A percentile compares a stretch with the other conserved stretches of the same genome.
Conservation (phyloP, 2,797 vertebrate genomes). For the Rhinella marina region DNA sequence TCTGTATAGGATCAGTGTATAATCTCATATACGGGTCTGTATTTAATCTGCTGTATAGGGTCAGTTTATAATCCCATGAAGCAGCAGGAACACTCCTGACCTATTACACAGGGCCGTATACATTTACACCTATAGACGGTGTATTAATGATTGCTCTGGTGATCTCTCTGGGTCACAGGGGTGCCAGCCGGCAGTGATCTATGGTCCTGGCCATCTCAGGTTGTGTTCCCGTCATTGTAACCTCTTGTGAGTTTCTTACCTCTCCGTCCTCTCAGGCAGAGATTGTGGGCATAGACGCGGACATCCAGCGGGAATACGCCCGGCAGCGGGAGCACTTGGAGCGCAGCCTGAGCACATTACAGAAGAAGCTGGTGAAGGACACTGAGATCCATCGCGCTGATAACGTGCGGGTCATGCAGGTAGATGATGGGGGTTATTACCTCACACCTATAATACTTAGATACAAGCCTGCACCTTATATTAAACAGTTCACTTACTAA, state of each 20-base stretch:
- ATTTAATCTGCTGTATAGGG: background rate
- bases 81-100: too few species aligned
- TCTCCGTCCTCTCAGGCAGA: slow-evolving; percentile 75
- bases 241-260: background rate
- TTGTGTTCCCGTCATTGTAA: too few species aligned
- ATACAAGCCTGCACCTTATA: too few species aligned
- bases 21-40: background rate
- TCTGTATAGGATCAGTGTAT: background rate
- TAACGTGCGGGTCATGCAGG: slow-evolving; percentile 85
- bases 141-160: too few species aligned
- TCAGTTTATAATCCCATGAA: background rate
- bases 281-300: slow-evolving; percentile 72
- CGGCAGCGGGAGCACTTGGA: slow-evolving; percentile 82
- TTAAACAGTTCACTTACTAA: too few species aligned
- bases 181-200: too few species aligned
- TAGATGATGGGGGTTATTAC: slow-evolving; percentile 63
- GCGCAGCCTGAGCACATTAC: slow-evolving; percentile 79
- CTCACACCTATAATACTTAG: too few species aligned
- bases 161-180: too few species aligned
- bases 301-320: slow-evolving; percentile 76
- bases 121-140: background rate
- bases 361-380: slow-evolving; percentile 79
- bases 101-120: too few species aligned
- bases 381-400: slow-evolving; percentile 77
- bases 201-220: too few species aligned